Conservation (phyloP, 1,140 invertebrate species). For the Copidosoma floridanum region DNA sequence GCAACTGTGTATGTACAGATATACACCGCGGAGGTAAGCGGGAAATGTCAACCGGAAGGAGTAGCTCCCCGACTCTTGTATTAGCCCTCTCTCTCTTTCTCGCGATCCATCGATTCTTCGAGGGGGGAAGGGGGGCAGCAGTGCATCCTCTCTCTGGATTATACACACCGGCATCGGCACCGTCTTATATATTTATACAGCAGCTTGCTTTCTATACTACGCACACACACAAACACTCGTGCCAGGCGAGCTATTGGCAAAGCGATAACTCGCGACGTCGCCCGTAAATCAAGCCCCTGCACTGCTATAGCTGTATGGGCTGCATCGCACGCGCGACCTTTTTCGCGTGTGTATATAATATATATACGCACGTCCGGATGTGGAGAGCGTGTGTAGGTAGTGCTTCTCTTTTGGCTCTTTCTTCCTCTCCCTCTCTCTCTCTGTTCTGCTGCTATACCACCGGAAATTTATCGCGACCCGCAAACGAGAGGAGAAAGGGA, state of each 20-base stretch:
- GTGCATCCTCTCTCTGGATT: conserved; percentile 43
- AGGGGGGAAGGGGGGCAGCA: conserved; percentile 25
- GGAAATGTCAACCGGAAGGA: no score
- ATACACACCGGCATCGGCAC: conserved; percentile 2
- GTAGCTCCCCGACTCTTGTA: no score
- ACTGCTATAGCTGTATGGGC: no score
- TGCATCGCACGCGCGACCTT: conserved; percentile 39
- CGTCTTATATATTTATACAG: no score
- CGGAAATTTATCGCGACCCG: conserved; percentile 15
- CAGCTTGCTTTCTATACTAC: neutral
- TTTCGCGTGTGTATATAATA: conserved; percentile 22
- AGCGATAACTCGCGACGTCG: conserved; percentile 55
- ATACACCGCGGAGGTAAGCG: no score
- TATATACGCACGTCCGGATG: neutral
- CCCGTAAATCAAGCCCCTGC: conserved; percentile 53
- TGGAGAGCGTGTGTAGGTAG: conserved; percentile 12
- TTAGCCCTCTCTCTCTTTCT: neutral
- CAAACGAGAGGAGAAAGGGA: no score
- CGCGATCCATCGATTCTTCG: conserved; percentile 39
- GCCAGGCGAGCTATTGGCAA: conserved; percentile 46
- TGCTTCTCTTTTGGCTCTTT: no score
- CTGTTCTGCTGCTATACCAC: neutral
- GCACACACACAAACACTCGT: neutral
- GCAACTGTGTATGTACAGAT: no score
- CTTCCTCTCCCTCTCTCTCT: conserved; percentile 6